Evolutionary conservation across 2,888 invertebrate species (phyloP).

Genomic region (Myathropa florea): DNA sequence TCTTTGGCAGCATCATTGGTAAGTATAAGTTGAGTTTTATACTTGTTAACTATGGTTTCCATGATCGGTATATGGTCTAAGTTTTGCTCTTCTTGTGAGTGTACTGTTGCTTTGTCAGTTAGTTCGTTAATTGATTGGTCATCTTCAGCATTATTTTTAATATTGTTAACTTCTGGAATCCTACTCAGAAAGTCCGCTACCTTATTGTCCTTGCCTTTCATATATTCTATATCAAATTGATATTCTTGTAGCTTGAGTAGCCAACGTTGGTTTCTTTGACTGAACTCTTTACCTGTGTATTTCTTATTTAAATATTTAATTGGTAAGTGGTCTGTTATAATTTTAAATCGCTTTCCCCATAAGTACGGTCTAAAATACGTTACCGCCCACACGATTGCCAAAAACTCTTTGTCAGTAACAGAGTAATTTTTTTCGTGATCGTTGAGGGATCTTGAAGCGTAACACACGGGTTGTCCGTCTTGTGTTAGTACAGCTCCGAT

Average conservation of each 20-base stretch:
- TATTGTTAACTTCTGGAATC: neutral
- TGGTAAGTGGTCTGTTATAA: too few species aligned
- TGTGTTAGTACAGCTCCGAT: too few species aligned
- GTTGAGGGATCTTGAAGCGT: neutral
- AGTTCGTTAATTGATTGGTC: neutral
- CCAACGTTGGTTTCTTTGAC: conserved; percentile 72
- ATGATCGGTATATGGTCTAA: neutral
- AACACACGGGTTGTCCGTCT: neutral
- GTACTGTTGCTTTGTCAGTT: conserved; percentile 3
- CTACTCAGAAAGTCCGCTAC: conserved; percentile 73
- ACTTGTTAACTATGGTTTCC: conserved; percentile 9
- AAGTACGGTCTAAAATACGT: neutral
- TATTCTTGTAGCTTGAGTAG: conserved; percentile 72
- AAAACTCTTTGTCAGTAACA: neutral
- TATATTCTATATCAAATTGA: conserved; percentile 73
- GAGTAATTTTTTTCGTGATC: conserved; percentile 30
- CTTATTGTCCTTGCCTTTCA: conserved; percentile 72
- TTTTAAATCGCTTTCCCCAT: conserved; percentile 43
- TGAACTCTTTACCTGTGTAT: too few species aligned
- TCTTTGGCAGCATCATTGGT: neutral
- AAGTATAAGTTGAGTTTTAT: conserved; percentile 8
- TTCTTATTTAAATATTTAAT: conserved; percentile 71
- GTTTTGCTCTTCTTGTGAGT: neutral
- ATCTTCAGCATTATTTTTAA: neutral
- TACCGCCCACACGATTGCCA: conserved; percentile 15